These are phyloP conservation scores for Myanophis thanlyinensis DNA, from an alignment of 2,113 vertebrate genomes.

Conservation along the genomic window DNA sequence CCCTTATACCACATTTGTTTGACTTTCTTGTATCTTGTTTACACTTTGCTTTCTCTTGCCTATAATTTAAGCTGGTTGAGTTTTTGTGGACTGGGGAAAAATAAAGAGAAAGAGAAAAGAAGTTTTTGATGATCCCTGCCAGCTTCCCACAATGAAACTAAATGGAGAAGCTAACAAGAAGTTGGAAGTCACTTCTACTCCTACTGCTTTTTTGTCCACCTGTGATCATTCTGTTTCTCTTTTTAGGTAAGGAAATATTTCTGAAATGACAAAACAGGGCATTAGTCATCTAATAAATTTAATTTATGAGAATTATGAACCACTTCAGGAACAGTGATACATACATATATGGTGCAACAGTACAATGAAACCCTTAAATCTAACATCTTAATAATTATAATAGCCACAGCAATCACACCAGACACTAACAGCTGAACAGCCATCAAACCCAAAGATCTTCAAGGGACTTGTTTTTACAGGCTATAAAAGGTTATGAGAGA, in stretches of 20 bases:
- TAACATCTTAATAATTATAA: background rate
- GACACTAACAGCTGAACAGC: background rate
- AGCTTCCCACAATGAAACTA: background rate
- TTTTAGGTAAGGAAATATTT: background rate
- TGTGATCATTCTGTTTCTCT: background rate
- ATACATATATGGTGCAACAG: background rate
- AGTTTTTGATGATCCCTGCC: background rate
- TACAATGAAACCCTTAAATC: background rate
- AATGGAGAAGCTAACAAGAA: background rate
- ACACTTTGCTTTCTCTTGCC: background rate
- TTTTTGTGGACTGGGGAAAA: background rate
- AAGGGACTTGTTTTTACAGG: background rate
- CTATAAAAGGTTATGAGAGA: background rate
- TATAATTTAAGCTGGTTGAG: background rate
- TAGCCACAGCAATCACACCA: background rate
- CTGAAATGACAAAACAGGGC: background rate
- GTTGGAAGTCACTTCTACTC: background rate
- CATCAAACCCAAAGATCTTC: background rate
- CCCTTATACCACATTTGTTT: background rate
- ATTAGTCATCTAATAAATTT: background rate
- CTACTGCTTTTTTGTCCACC: background rate
- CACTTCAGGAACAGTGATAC: background rate
- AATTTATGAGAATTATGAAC: background rate
- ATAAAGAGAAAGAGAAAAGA: background rate
- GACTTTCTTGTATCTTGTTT: background rate